Evolutionary conservation across 2,797 vertebrate species (phyloP), one percentile per base, ranked within the genome.

Genomic region (Cirrhinus molitorella): DNA sequence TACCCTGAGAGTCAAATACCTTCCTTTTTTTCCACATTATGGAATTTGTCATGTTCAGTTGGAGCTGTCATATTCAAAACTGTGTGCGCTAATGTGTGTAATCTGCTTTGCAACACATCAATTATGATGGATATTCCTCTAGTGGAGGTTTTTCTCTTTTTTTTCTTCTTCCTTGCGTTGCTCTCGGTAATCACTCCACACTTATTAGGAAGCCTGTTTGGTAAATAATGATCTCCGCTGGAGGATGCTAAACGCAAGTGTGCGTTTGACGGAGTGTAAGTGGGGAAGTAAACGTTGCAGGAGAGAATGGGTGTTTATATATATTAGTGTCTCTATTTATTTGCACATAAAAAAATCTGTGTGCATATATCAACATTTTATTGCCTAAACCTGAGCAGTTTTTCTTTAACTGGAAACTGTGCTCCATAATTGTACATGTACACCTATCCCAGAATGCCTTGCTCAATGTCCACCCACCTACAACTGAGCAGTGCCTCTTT

Each of bases 91-190:
- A 96, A 96, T 95, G 94, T 96, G 95, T 95, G 94, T 96, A 95
- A 96, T 96, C 95, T 95, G 95, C 94, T 96, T 95, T 94, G 94
- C 94, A 95, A 96, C 95, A 95, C 95, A 95, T 96, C 95, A 95
- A 94, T 96, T 95, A 95, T 96, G 94, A 95, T 94, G 94, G 94
- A 95, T 95, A 94, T 93, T 94, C 92, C 93, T 92, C 90, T 85
- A 66, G 91, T 23, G 40, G 78, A 90, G 90, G 91, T 93, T 92
- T 92, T 91, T 91, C 91, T 89, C 90, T 90, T 31, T 47, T 76
- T 73, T 45, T 47, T 13, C 92, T 47, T 13, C 92, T 82, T 80
- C 91, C 87, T 87, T 90, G 89, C 93, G 86, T 92, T 90, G 91
- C 92, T 93, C 90, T 92, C 91, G 92, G 91, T 93, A 95, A 95